Base-by-base conservation (phyloP, 2,113 vertebrate species). In the Caretta caretta region DNA sequence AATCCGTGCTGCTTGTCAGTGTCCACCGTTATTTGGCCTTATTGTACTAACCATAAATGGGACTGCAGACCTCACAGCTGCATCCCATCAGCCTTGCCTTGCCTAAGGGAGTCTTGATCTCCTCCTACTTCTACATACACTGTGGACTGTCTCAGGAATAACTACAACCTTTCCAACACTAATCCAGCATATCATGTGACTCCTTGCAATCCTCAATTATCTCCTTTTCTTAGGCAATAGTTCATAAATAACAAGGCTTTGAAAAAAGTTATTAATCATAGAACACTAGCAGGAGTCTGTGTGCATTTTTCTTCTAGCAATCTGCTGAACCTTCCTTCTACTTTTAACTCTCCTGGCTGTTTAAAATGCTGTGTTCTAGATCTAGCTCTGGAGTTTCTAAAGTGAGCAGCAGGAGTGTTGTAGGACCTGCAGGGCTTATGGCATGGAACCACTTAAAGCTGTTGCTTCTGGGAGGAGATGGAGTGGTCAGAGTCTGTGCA, bases 71-170 rank as follows among this genome's bases (percentile, higher is more conserved):
- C 38, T 80, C 78, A 72, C 31, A 91, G n/a, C 56, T 90, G 17
- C 49, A 90, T 62, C 25, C 56, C 35, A 2, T 83, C 27, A 87
- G 27, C 53, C 20, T 25, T 87, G 19, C 93, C 79, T 78, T 93
- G 84, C 65, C 75, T 78, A 46, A 92, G 91, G 80, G 49, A 93
- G 50, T n/a, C 11, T 94, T 87, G 31, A n/a, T 90, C 24, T 82
- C 4, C 51, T 83, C 83, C 27, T 29, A 88, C 3, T 86, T 25
- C 80, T 84, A 62, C 56, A 62, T 75, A 78, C 12, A 59, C 4
- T 57, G 35, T 72, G 57, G 87, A 87, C 24, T 35, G 56, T 85
- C 91, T 93, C 75, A 86, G 88, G 86, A 93, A 72, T 8, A 94
- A 62, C 53, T 87, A 53, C 81, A 87, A 83, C 25, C 78, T 95